A percentile compares a stretch with the other conserved stretches of the same genome.
Evolutionary conservation across 2,113 vertebrate species (phyloP).

Genomic region (Amphilophus citrinellus): DNA sequence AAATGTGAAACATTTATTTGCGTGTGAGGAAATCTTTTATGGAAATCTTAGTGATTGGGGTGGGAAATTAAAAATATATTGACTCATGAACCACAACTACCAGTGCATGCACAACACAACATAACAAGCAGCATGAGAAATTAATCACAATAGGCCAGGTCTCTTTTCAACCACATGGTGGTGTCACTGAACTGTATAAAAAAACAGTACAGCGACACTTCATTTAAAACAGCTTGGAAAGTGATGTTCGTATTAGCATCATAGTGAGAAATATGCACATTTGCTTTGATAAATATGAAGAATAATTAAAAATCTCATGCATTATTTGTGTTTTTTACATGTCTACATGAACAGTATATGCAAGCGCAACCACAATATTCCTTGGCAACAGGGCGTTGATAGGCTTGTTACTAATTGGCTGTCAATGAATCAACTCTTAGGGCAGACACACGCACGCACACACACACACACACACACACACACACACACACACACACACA

Average conservation of each 20-base stretch:
- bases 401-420: conserved; percentile 24
- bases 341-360: neutral
- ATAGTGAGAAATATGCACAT: neutral
- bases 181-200: conserved; percentile 18
- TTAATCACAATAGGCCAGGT: neutral
- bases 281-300: neutral
- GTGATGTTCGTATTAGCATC: neutral
- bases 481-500: conserved; percentile 2
- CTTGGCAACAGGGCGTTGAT: conserved; percentile 17
- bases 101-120: conserved; percentile 26
- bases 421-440: conserved; percentile 45
- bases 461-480: neutral
- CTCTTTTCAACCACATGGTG: conserved; percentile 56
- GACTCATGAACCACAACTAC: neutral
- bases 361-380: neutral
- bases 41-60: neutral
- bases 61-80: neutral
- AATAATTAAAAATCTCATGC: neutral
- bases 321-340: neutral
- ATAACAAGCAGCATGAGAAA: neutral
- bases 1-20: neutral
- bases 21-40: neutral
- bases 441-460: neutral
- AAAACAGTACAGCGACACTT: neutral
- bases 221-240: neutral